Evolutionary conservation across 2,797 vertebrate genomes (phyloP).

Genomic region (Tolypeutes matacus): DNA sequence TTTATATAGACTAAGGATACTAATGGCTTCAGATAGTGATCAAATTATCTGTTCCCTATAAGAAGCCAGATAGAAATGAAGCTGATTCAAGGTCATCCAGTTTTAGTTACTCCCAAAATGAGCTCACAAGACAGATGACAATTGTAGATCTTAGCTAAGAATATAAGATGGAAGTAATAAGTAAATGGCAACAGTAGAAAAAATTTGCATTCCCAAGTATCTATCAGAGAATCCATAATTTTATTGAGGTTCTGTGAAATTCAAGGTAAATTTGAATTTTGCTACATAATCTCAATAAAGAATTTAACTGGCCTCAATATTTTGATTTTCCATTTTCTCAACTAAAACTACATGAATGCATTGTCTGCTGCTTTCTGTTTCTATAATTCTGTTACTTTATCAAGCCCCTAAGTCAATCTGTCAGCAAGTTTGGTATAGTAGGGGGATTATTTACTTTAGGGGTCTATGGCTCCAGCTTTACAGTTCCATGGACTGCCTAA

Average conservation of each 20-base stretch:
- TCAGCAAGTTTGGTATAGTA: background rate
- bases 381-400: background rate
- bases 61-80: background rate
- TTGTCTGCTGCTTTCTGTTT: slow-evolving; percentile 33
- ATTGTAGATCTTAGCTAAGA: slow-evolving; percentile 44
- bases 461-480: background rate
- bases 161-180: slow-evolving; percentile 37
- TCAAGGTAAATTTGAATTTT: slow-evolving; percentile 43
- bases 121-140: slow-evolving; percentile 3
- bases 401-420: background rate
- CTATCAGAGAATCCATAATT: background rate
- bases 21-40: slow-evolving; percentile 13
- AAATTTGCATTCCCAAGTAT: background rate
- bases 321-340: slow-evolving; percentile 32
- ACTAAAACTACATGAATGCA: background rate
- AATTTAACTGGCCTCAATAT: background rate
- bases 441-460: background rate
- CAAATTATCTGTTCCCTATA: slow-evolving; percentile 41
- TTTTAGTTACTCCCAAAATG: slow-evolving; percentile 54
- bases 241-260: background rate
- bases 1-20: slow-evolving; percentile 45
- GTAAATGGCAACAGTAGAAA: background rate
- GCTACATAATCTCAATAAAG: background rate
- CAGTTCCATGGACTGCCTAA: slow-evolving; percentile 28
- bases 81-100: slow-evolving; percentile 37